These are phyloP conservation scores for Engraulis encrasicolus DNA, from an alignment of 2,113 vertebrate genomes.

Conservation along the genomic window DNA sequence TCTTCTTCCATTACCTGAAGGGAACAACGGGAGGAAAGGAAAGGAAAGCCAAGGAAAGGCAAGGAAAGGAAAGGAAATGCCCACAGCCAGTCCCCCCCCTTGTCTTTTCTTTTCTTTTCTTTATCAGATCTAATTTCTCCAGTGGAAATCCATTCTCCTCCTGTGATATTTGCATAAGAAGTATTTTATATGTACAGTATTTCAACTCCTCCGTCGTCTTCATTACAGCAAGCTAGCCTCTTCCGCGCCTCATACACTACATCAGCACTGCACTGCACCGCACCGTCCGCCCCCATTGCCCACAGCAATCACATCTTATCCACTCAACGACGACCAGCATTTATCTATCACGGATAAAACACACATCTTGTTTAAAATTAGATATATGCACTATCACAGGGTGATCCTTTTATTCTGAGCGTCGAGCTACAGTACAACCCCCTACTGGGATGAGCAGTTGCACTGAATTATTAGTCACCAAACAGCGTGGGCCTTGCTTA, in stretches of 20 bases:
- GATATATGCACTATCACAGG: not conserved
- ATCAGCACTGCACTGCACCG: not conserved
- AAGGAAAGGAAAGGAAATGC: constrained; percentile 58
- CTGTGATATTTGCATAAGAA: constrained; percentile 45
- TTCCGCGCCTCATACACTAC: not conserved
- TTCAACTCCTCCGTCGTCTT: not conserved
- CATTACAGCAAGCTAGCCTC: not conserved
- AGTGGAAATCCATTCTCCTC: constrained; percentile 39
- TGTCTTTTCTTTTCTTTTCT: too few species aligned
- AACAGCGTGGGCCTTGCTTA: not conserved
- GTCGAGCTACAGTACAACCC: too few species aligned
- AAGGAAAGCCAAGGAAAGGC: too few species aligned
- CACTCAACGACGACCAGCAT: not conserved
- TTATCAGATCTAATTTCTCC: constrained; percentile 59
- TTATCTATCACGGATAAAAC: not conserved
- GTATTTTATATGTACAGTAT: constrained; percentile 40
- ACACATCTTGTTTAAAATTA: constrained; percentile 1
- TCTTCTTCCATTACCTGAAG: constrained; percentile 60
- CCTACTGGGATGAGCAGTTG: not conserved
- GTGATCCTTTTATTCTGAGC: not conserved
- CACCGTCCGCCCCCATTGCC: too few species aligned
- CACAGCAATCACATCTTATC: not conserved
- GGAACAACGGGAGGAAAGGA: constrained; percentile 54
- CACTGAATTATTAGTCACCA: not conserved
- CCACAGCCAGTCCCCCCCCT: constrained; percentile 33